These are phyloP conservation scores for Zoroaster sp. DNA, from an alignment of 53 echinoderm and acorn worm species.

Conservation along the genomic window DNA sequence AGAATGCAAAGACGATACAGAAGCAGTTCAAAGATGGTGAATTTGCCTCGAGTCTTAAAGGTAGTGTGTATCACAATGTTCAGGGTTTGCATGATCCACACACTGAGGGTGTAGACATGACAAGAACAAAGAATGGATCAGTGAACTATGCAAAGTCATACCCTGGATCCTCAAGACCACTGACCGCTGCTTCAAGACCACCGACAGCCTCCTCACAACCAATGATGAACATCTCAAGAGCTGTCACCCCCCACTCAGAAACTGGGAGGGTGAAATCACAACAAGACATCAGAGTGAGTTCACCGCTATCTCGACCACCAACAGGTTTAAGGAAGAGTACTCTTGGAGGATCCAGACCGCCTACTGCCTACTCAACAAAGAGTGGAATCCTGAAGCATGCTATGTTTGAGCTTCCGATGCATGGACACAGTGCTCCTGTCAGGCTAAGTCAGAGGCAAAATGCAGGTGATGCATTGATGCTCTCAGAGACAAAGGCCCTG, in stretches of 20 bases:
- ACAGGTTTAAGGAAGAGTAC: conserved; percentile 45
- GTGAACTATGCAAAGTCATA: background rate
- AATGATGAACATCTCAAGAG: background rate
- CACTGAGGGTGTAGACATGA: background rate
- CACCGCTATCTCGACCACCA: conserved; percentile 18
- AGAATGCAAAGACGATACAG: conserved; percentile 70
- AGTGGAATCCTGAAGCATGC: conserved; percentile 50
- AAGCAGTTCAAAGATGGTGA: conserved; percentile 64
- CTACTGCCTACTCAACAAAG: conserved; percentile 77
- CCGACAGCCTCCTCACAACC: conserved; percentile 13
- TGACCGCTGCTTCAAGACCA: conserved; percentile 16
- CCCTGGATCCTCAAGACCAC: conserved; percentile 14
- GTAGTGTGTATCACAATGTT: conserved; percentile 87
- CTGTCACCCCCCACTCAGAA: conserved; percentile 13
- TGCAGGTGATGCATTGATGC: conserved; percentile 58
- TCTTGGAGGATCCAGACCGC: conserved; percentile 58
- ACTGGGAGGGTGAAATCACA: conserved; percentile 1
- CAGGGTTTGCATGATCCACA: conserved; percentile 61
- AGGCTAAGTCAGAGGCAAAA: conserved; percentile 32
- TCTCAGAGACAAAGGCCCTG: conserved; percentile 85
- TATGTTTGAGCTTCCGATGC: conserved; percentile 68
- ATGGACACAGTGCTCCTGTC: conserved; percentile 91
- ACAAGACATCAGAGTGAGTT: background rate
- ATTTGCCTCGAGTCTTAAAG: conserved; percentile 78
- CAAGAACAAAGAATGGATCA: background rate